Conservation (phyloP, 1,140 invertebrate species). For the Trialeurodes vaporariorum region DNA sequence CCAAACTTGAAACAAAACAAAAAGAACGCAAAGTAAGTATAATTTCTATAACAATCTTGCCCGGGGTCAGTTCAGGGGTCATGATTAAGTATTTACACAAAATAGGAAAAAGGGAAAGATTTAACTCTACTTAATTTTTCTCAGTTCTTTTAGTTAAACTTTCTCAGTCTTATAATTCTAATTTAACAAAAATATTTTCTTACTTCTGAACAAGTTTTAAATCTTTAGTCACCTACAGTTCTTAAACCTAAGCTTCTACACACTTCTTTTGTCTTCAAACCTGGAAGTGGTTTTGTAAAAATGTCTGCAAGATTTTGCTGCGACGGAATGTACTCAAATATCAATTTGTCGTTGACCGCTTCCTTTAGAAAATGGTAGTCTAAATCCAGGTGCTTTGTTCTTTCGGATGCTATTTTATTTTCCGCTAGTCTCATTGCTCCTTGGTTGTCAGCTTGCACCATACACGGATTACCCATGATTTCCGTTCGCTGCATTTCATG, state of each 20-base stretch:
- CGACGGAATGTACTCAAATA: neutral
- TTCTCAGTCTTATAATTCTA: no score
- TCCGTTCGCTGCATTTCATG: neutral
- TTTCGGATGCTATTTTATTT: neutral
- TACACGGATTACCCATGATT: neutral
- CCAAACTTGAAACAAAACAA: no score
- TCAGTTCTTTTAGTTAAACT: no score
- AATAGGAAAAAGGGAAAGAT: no score
- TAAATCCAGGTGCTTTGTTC: neutral
- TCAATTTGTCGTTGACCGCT: neutral
- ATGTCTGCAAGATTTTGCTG: neutral
- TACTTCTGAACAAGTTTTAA: no score
- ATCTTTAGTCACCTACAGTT: no score
- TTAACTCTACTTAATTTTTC: no score
- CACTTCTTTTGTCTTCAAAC: neutral
- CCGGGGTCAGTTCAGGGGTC: no score
- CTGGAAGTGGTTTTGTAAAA: neutral
- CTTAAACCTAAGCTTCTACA: neutral
- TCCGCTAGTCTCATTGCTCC: neutral
- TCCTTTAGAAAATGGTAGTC: neutral
- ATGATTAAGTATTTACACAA: no score
- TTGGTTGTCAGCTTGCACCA: neutral
- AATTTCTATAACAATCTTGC: no score
- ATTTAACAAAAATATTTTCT: no score
- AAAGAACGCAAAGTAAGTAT: no score